Evolutionary conservation across 2,888 invertebrate species (phyloP), one percentile per base, ranked within the genome.

Genomic region (Spodoptera exigua): DNA sequence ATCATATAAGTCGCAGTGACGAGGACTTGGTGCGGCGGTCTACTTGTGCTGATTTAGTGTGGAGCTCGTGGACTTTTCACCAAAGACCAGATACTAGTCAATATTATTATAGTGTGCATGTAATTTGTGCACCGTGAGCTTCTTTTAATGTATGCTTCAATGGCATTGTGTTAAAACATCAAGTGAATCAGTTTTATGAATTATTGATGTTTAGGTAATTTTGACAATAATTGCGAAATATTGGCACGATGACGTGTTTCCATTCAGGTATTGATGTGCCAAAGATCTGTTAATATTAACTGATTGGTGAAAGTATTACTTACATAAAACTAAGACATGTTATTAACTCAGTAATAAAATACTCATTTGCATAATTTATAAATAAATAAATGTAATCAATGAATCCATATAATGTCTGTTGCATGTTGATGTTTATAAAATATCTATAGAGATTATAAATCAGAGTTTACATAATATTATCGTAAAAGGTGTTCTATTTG

Each of bases 151-250:
- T 64, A 59, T 71, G 70, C 63, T 67, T 70, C 37, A 39, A 68
- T 46, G 49, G 67, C 67, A 67, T 57, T 61, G 52, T 69, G 56
- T 61, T 46, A 62, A 52, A 39, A 56, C 35, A 49, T 59, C 46
- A 59, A 62, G 60, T 68, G 58, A 58, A 67, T 56, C 48, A 69
- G 52, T 66, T 64, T 56, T 63, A 74, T 67, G 56, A 62, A 71
- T 60, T 66, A 9, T 69, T 55, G 61, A 65, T 69, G 70, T 73
- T 73, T 64, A 66, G 59, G 71, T 68, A 78, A 68, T 70, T 63
- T 76, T 76, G 85, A 85, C 85, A 85, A 85, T 85, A 85, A 85
- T 70, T 68, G 67, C 64, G 61, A 52, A 61, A 54, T 66, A 55
- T 66, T 61, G 56, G 57, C 56, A 62, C 60, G 56, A 64, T 63